Evolutionary conservation across 2,113 vertebrate species (phyloP).

Genomic region (Paraplagusia blochii): DNA sequence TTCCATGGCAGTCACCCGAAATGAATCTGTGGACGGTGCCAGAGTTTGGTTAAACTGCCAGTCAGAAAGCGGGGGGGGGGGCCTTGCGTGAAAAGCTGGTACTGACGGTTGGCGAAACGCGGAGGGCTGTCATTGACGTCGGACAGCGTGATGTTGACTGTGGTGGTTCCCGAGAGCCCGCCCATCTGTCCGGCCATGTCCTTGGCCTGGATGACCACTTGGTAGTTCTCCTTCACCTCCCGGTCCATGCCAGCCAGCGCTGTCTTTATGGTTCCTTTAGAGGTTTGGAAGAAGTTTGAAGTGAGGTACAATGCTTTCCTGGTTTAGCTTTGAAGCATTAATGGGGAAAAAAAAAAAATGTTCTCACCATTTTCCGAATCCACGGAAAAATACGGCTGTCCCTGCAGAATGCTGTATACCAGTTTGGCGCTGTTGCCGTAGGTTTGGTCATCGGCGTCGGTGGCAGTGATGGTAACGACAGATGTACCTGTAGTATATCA

Average conservation of each 20-base stretch:
- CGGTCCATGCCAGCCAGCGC: slow-evolving; percentile 95
- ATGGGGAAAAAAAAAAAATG: background rate
- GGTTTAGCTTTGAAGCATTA: too few relatives aligned
- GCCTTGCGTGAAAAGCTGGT: too few relatives aligned
- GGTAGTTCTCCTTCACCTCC: slow-evolving; percentile 95
- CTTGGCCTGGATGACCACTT: slow-evolving; percentile 97
- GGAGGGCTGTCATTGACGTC: slow-evolving; percentile 97
- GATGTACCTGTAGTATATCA: slow-evolving; percentile 84
- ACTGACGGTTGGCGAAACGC: slow-evolving; percentile 94
- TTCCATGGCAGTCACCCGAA: slow-evolving; percentile 85
- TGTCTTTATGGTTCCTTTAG: slow-evolving; percentile 89
- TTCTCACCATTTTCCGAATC: slow-evolving; percentile 92
- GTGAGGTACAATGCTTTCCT: too few relatives aligned
- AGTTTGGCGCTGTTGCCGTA: slow-evolving; percentile 97
- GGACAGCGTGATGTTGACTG: slow-evolving; percentile 90
- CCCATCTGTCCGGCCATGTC: slow-evolving; percentile 99
- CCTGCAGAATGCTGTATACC: slow-evolving; percentile 95
- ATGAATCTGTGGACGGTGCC: slow-evolving; percentile 76
- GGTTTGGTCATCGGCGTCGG: slow-evolving; percentile 91
- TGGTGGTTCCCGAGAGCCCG: slow-evolving; percentile 92
- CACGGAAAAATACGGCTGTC: slow-evolving; percentile 96
- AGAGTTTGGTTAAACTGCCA: background rate
- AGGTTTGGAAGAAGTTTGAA: background rate
- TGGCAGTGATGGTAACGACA: slow-evolving; percentile 89
- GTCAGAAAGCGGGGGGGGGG: too few relatives aligned